phyloP scores from a whole-genome alignment of 2,888 invertebrate species.

The Dione juno region DNA sequence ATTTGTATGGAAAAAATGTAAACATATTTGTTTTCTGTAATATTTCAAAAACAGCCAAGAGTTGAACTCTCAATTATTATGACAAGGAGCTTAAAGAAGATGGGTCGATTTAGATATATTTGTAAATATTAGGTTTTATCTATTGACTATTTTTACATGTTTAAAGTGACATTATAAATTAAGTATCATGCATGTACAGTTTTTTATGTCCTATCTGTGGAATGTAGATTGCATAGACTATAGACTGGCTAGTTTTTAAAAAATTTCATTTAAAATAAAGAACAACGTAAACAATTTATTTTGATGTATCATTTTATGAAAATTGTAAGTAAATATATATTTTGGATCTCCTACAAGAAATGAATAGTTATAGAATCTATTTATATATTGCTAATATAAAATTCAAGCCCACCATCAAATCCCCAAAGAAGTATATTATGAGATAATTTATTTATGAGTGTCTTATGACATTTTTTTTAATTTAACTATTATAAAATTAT shows the following conservation, averaged over 20 bases:
- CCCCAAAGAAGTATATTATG: too few relatives aligned
- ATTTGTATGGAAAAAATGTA: too few relatives aligned
- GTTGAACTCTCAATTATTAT: slow-evolving; percentile 6
- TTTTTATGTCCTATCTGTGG: slow-evolving; percentile 16
- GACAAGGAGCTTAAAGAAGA: slow-evolving; percentile 40
- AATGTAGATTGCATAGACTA: slow-evolving; percentile 23
- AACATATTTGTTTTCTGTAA: slow-evolving; percentile 2
- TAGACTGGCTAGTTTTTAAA: slow-evolving; percentile 15
- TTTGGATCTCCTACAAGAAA: too few relatives aligned
- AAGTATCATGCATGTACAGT: slow-evolving; percentile 20
- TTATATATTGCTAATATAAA: too few relatives aligned
- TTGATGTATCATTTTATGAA: slow-evolving; percentile 1
- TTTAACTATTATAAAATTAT: too few relatives aligned
- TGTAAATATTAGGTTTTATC: slow-evolving; percentile 47
- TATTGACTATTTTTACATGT: slow-evolving; percentile 52
- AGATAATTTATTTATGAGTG: too few relatives aligned
- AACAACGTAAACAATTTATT: neutral
- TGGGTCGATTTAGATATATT: slow-evolving; percentile 42
- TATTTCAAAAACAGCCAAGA: slow-evolving; percentile 2
- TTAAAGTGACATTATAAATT: slow-evolving; percentile 43
- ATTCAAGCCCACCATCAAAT: neutral
- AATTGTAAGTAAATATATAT: neutral
- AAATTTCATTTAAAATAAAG: slow-evolving; percentile 5
- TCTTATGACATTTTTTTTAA: too few relatives aligned
- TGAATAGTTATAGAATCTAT: too few relatives aligned